A percentile compares a stretch with the other conserved stretches of the same genome.
phyloP scores from a whole-genome alignment of 2,888 invertebrate species.

The Dasypogon diadema region DNA sequence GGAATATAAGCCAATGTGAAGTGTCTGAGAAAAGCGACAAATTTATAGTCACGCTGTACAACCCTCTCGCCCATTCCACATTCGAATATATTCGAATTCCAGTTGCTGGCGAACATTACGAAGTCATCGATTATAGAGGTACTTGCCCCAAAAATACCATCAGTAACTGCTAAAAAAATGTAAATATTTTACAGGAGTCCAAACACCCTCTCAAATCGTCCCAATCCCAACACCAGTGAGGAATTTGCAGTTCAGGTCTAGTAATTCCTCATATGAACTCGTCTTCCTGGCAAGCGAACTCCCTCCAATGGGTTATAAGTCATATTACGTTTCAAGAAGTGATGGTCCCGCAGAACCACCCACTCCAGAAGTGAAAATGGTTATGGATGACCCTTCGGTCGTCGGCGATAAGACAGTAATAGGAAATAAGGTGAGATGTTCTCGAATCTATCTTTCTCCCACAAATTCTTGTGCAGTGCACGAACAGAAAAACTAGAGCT shows the following conservation, averaged over 20 bases:
- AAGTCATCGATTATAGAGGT: slow-evolving; percentile 74
- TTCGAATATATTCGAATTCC: slow-evolving; percentile 75
- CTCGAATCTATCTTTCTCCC: too few relatives aligned
- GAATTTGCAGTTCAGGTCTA: slow-evolving; percentile 74
- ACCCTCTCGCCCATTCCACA: slow-evolving; percentile 78
- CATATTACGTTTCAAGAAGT: slow-evolving; percentile 70
- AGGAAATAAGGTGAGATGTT: slow-evolving; percentile 50
- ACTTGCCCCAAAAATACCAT: slow-evolving; percentile 32
- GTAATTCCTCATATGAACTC: slow-evolving; percentile 76
- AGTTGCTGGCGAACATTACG: slow-evolving; percentile 69
- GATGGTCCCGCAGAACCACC: neutral
- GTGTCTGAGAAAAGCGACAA: slow-evolving; percentile 73
- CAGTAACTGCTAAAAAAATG: neutral
- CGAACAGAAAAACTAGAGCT: too few relatives aligned
- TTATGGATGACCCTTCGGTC: slow-evolving; percentile 35
- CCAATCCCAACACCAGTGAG: slow-evolving; percentile 73
- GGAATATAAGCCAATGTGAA: slow-evolving; percentile 82
- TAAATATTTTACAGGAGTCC: slow-evolving; percentile 59
- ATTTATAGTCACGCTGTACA: slow-evolving; percentile 84
- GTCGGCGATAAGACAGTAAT: slow-evolving; percentile 11
- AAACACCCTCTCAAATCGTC: slow-evolving; percentile 74
- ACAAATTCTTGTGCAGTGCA: too few relatives aligned
- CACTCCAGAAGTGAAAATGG: slow-evolving; percentile 39
- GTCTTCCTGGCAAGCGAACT: slow-evolving; percentile 76
- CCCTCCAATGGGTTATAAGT: slow-evolving; percentile 77